Conservation (phyloP, 2,797 vertebrate genomes). For the Amniataba percoides region DNA sequence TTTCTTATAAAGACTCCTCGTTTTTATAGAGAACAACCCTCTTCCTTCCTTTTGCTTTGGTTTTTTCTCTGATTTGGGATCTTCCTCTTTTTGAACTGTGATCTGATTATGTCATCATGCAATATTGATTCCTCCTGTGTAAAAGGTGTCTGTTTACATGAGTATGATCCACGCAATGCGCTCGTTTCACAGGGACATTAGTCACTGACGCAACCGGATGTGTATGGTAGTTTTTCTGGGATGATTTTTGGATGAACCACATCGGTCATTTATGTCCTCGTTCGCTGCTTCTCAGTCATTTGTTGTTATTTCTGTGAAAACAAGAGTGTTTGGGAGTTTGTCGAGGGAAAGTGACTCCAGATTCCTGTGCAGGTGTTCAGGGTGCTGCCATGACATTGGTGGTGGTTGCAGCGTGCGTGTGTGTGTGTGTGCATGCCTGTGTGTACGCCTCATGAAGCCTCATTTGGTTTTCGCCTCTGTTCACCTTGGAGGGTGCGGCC, state of each 20-base stretch:
- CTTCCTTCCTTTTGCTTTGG: slow-evolving; percentile 82
- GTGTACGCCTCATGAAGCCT: slow-evolving; percentile 66
- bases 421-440: slow-evolving; percentile 25
- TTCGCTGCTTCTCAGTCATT: slow-evolving; percentile 72
- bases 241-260: slow-evolving; percentile 58
- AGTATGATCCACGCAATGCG: slow-evolving; percentile 78
- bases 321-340: slow-evolving; percentile 58
- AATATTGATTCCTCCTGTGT: slow-evolving; percentile 89
- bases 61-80: slow-evolving; percentile 86
- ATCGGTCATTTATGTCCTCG: slow-evolving; percentile 63
- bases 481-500: slow-evolving; percentile 64
- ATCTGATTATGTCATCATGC: slow-evolving; percentile 90
- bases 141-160: slow-evolving; percentile 90
- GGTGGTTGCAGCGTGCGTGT: slow-evolving; percentile 52
- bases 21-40: slow-evolving; percentile 88
- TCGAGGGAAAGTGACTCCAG: slow-evolving; percentile 70
- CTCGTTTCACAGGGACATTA: slow-evolving; percentile 77
- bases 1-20: slow-evolving; percentile 92
- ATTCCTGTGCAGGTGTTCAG: slow-evolving; percentile 79
- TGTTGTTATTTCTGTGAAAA: slow-evolving; percentile 60
- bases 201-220: slow-evolving; percentile 73
- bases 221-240: slow-evolving; percentile 72
- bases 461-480: slow-evolving; percentile 60
- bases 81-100: slow-evolving; percentile 90
- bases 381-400: slow-evolving; percentile 78